Percentiles rank a stretch among this genome's conserved stretches.
Evolutionary conservation across 2,888 invertebrate species (phyloP).

Genomic region (Pristionchus maxplancki): DNA sequence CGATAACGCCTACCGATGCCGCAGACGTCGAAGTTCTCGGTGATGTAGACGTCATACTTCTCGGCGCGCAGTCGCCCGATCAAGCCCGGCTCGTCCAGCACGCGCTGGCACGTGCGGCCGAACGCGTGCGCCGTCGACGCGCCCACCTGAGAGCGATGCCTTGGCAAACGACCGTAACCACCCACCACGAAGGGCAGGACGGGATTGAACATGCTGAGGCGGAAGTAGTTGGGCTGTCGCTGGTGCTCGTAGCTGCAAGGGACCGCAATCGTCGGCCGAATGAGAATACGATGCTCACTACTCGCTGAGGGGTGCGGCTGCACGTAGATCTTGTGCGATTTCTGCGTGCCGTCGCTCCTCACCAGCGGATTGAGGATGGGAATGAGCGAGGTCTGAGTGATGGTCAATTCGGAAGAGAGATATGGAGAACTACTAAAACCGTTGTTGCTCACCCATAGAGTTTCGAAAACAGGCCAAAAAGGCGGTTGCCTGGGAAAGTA

Average conservation of each 20-base stretch:
- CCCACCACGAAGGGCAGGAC: background rate
- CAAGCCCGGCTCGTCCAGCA: background rate
- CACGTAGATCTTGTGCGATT: too few species aligned
- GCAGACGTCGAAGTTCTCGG: background rate
- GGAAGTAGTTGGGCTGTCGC: background rate
- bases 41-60: background rate
- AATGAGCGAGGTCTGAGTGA: too few species aligned
- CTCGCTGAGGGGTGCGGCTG: too few species aligned
- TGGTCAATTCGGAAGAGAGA: too few species aligned
- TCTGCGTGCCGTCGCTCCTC: too few species aligned
- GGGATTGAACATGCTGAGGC: background rate
- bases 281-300: too few species aligned
- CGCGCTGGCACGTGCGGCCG: background rate
- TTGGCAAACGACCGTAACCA: background rate
- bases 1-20: conserved; percentile 5
- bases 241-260: background rate
- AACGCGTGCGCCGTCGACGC: background rate
- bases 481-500: too few species aligned
- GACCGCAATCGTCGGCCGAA: too few species aligned
- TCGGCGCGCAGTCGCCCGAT: background rate
- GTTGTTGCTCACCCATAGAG: too few species aligned
- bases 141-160: background rate
- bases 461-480: too few species aligned
- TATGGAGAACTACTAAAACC: too few species aligned
- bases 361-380: too few species aligned